Conservation (phyloP, 2,113 vertebrate species). For the Lampris megalopsis region DNA sequence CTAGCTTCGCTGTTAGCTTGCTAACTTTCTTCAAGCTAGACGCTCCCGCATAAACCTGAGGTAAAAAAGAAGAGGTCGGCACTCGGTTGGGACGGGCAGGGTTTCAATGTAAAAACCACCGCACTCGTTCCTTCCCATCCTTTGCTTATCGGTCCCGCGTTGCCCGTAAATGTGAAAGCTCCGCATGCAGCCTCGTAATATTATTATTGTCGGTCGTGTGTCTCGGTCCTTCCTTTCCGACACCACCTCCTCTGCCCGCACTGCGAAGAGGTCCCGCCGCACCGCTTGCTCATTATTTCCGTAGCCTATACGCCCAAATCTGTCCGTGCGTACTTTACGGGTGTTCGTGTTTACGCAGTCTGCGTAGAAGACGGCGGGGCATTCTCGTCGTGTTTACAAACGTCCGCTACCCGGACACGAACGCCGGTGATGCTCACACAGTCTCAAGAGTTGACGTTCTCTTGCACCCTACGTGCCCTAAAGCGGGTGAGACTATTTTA, state of each 20-base stretch:
- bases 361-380: constrained; percentile 28
- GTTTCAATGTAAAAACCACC: constrained; percentile 30
- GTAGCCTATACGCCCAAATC: not conserved
- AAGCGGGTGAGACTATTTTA: too few relatives aligned
- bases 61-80: constrained; percentile 44
- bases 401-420: too few relatives aligned
- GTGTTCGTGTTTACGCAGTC: not conserved
- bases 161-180: constrained; percentile 8
- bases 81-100: constrained; percentile 29
- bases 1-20: constrained; percentile 43
- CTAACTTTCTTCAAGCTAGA: constrained; percentile 36
- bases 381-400: constrained; percentile 39
- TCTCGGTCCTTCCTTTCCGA: constrained; percentile 48
- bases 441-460: not conserved
- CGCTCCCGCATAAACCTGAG: constrained; percentile 5
- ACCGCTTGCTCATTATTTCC: constrained; percentile 32
- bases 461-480: too few relatives aligned
- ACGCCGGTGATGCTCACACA: not conserved
- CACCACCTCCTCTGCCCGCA: constrained; percentile 53
- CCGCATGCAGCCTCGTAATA: constrained; percentile 14
- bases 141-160: constrained; percentile 16
- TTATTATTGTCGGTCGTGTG: constrained; percentile 26
- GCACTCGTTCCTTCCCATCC: constrained; percentile 61
- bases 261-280: constrained; percentile 59
- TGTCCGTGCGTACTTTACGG: rapidly evolving